Conservation (phyloP, 37 sponge, comb jelly and placozoan genomes). For the Oopsacas minuta region DNA sequence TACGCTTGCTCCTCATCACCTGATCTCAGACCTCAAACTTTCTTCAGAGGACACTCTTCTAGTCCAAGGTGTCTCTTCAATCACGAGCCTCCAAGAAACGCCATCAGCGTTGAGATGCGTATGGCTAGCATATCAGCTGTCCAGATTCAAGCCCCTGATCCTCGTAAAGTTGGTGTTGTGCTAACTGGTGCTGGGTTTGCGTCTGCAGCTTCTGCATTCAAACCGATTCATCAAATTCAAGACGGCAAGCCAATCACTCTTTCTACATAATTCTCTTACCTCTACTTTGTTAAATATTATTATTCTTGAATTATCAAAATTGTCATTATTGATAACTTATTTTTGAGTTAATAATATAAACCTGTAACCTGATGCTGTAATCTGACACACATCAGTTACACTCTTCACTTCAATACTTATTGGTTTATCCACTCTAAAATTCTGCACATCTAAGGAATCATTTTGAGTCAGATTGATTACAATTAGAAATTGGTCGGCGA, state of each 20-base stretch:
- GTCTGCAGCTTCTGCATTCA: not conserved
- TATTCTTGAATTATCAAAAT: too few relatives aligned
- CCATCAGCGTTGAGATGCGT: not conserved
- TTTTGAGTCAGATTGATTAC: too few relatives aligned
- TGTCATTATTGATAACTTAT: too few relatives aligned
- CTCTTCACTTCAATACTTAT: too few relatives aligned
- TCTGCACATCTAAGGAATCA: too few relatives aligned
- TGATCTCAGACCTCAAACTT: not conserved
- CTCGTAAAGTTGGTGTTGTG: not conserved
- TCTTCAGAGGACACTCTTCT: not conserved
- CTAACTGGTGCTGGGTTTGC: not conserved
- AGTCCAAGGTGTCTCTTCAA: constrained; percentile 16
- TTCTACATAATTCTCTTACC: not conserved
- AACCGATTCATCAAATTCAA: not conserved
- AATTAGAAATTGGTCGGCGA: too few relatives aligned
- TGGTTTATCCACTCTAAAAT: too few relatives aligned
- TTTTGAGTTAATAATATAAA: not conserved
- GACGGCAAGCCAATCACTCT: not conserved
- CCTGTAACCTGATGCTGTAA: too few relatives aligned
- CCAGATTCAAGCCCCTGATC: not conserved
- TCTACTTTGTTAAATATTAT: too few relatives aligned
- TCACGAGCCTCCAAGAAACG: not conserved
- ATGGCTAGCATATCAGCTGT: constrained; percentile 1
- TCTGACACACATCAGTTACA: too few relatives aligned
- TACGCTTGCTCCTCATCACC: constrained; percentile 3